These are phyloP conservation scores for Spinus pinus DNA, from an alignment of 2,797 vertebrate species.

Conservation along the genomic window DNA sequence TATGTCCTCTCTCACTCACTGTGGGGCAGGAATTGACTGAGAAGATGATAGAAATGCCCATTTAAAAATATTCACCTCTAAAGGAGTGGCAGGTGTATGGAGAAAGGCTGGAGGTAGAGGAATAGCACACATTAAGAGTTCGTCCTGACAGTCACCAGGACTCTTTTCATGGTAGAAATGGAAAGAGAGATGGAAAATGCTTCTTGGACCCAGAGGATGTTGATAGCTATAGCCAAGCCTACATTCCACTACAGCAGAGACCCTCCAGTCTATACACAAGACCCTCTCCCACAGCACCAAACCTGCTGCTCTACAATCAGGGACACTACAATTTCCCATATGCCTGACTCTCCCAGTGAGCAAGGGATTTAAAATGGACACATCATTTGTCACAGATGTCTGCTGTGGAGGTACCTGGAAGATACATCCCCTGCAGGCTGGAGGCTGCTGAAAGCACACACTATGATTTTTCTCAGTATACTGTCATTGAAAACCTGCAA, in stretches of 20 bases:
- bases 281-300: neutral
- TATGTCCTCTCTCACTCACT: rapidly evolving
- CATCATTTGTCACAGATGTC: neutral
- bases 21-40: neutral
- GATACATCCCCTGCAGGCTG: neutral
- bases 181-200: neutral
- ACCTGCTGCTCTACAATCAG: rapidly evolving
- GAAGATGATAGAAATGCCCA: neutral
- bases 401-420: neutral
- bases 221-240: neutral
- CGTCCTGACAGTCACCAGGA: neutral
- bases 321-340: neutral
- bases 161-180: neutral
- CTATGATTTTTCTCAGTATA: neutral
- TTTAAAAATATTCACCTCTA: neutral
- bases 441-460: neutral
- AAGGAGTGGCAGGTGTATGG: rapidly evolving
- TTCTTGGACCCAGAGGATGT: neutral
- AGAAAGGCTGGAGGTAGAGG: neutral
- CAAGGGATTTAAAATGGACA: neutral
- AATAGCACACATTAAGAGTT: neutral
- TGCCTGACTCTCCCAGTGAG: neutral
- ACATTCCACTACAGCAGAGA: neutral
- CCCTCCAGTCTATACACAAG: neutral
- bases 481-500: neutral